Evolutionary conservation across 2,888 invertebrate species (phyloP).

Genomic region (Linyphia triangularis): DNA sequence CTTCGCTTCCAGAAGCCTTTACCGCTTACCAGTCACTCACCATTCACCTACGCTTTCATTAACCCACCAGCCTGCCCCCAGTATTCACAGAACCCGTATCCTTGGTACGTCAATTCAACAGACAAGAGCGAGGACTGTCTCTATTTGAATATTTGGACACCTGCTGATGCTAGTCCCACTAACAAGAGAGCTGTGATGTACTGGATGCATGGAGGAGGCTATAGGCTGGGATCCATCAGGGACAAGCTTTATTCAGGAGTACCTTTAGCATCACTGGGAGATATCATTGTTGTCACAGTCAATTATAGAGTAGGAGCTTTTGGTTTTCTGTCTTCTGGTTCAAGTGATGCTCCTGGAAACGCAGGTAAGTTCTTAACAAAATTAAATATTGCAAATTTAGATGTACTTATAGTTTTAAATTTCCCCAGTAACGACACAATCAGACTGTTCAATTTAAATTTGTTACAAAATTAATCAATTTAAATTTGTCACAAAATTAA

Average conservation of each 20-base stretch:
- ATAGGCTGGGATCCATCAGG: neutral
- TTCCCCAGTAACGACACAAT: too few species aligned
- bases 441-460: too few species aligned
- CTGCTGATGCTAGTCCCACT: neutral
- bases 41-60: neutral
- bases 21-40: neutral
- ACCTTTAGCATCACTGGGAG: slow-evolving; percentile 18
- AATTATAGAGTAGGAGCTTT: slow-evolving; percentile 57
- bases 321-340: slow-evolving; percentile 31
- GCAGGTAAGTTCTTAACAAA: slow-evolving; percentile 48
- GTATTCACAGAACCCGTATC: slow-evolving; percentile 15
- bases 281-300: slow-evolving; percentile 53
- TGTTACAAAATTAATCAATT: too few species aligned
- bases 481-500: too few species aligned
- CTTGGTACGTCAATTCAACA: neutral
- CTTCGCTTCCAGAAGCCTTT: slow-evolving; percentile 30
- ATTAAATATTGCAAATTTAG: too few species aligned
- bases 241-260: neutral
- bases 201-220: slow-evolving; percentile 60
- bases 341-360: slow-evolving; percentile 47
- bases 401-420: too few species aligned
- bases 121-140: slow-evolving; percentile 68
- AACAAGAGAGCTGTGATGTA: slow-evolving; percentile 41
- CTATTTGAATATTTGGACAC: slow-evolving; percentile 58
- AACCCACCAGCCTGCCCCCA: slow-evolving; percentile 37